A percentile compares a stretch with the other conserved stretches of the same genome.
These are phyloP conservation scores for Silurus asotus DNA, from an alignment of 2,113 vertebrate species.

Conservation along the genomic window DNA sequence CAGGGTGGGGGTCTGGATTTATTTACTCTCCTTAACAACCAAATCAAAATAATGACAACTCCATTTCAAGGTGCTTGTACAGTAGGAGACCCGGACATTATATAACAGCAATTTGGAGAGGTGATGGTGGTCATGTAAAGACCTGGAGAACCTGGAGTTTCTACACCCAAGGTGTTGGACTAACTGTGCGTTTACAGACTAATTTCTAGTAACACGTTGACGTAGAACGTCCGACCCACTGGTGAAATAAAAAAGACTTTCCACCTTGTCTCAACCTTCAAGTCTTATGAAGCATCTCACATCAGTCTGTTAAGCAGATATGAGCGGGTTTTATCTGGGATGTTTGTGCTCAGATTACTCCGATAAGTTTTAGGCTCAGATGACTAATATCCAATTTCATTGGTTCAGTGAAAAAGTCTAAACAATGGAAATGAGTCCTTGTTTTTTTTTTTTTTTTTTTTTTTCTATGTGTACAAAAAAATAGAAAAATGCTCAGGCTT, in stretches of 20 bases:
- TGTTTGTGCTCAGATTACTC: constrained; percentile 65
- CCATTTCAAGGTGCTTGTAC: constrained; percentile 40
- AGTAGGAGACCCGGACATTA: constrained; percentile 34
- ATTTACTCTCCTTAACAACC: constrained; percentile 53
- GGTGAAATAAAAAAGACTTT: background rate
- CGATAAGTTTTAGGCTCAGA: constrained; percentile 52
- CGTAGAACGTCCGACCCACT: background rate
- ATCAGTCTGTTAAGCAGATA: constrained; percentile 68
- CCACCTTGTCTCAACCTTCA: constrained; percentile 23
- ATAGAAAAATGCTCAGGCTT: background rate
- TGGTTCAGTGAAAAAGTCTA: constrained; percentile 64
- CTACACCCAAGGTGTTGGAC: background rate
- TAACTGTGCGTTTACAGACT: background rate
- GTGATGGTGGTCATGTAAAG: background rate
- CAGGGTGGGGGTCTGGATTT: constrained; percentile 40
- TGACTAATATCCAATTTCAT: constrained; percentile 74
- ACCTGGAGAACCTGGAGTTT: background rate
- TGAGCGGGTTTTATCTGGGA: constrained; percentile 61
- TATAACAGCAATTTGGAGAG: constrained; percentile 22
- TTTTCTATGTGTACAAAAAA: background rate
- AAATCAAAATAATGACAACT: constrained; percentile 57
- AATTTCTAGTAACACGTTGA: background rate
- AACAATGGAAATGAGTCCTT: constrained; percentile 4
- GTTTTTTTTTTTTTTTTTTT: background rate
- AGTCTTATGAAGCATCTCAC: constrained; percentile 57